Conservation (phyloP, 2,113 vertebrate genomes). For the Crocuta crocuta region DNA sequence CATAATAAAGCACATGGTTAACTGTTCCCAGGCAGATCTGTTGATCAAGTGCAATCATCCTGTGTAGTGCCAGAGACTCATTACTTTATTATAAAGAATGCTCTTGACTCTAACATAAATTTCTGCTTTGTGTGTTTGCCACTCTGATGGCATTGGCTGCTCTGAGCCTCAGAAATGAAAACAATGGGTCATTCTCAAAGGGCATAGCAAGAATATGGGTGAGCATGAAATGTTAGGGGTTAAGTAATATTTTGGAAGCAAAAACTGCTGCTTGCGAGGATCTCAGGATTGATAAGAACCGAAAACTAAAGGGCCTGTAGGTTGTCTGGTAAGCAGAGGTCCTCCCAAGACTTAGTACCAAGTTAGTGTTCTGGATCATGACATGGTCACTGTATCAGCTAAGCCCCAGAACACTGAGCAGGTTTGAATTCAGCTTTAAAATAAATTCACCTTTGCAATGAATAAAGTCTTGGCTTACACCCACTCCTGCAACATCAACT, state of each 20-base stretch:
- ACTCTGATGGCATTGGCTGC: not conserved
- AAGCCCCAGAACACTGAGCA: not conserved
- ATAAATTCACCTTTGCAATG: not conserved
- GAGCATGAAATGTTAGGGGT: not conserved
- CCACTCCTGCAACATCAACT: not conserved
- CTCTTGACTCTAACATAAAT: not conserved
- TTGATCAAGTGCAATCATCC: not conserved
- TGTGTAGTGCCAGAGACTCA: not conserved
- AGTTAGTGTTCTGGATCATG: not conserved
- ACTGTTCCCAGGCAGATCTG: not conserved
- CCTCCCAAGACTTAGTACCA: not conserved
- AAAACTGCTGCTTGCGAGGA: not conserved
- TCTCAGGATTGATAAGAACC: not conserved
- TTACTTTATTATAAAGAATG: not conserved
- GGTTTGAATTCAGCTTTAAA: not conserved
- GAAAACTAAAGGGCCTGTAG: not conserved
- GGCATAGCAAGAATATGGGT: not conserved
- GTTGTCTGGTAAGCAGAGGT: not conserved
- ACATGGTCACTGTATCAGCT: accelerated
- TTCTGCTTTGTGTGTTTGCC: not conserved
- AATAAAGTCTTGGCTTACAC: not conserved
- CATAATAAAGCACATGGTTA: not conserved
- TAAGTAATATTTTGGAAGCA: not conserved
- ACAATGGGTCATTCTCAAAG: not conserved
- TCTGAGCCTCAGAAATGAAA: not conserved